Conservation (phyloP, 2,888 invertebrate species). For the Agrotis segetum region DNA sequence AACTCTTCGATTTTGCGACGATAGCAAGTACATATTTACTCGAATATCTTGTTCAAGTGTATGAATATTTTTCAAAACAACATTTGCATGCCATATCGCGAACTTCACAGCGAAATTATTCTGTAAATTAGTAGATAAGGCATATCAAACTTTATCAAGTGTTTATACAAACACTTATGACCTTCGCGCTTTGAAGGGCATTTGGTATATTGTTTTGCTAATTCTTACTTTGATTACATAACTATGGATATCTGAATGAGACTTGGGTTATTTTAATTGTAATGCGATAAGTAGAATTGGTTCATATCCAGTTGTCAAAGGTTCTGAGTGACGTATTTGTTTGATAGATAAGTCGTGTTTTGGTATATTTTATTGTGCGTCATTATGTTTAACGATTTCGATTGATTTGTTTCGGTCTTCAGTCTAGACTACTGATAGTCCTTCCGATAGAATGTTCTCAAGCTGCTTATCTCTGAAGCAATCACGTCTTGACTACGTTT, state of each 20-base stretch:
- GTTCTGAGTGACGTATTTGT: constrained; percentile 28
- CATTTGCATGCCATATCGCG: constrained; percentile 27
- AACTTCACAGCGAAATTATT: constrained; percentile 38
- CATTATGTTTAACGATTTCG: constrained; percentile 2
- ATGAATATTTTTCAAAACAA: constrained; percentile 20
- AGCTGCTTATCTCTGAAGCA: neutral
- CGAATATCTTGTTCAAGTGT: neutral
- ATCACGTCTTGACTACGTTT: neutral
- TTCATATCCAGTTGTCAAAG: constrained; percentile 14
- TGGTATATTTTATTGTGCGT: constrained; percentile 22
- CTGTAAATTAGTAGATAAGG: constrained; percentile 56
- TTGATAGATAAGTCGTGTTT: constrained; percentile 23
- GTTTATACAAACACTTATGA: constrained; percentile 68
- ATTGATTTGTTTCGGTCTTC: constrained; percentile 6
- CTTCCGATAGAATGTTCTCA: neutral
- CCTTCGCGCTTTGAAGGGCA: constrained; percentile 75
- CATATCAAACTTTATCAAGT: constrained; percentile 63
- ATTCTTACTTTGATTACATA: constrained; percentile 40
- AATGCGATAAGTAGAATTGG: constrained; percentile 31
- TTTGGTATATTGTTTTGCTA: constrained; percentile 51
- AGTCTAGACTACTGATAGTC: neutral
- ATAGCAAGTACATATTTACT: neutral
- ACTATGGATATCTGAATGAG: constrained; percentile 33
- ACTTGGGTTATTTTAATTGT: constrained; percentile 29
- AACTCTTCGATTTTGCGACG: neutral